Evolutionary conservation across 2,113 vertebrate species (phyloP).

Genomic region (Dolichallabes microphthalmus): DNA sequence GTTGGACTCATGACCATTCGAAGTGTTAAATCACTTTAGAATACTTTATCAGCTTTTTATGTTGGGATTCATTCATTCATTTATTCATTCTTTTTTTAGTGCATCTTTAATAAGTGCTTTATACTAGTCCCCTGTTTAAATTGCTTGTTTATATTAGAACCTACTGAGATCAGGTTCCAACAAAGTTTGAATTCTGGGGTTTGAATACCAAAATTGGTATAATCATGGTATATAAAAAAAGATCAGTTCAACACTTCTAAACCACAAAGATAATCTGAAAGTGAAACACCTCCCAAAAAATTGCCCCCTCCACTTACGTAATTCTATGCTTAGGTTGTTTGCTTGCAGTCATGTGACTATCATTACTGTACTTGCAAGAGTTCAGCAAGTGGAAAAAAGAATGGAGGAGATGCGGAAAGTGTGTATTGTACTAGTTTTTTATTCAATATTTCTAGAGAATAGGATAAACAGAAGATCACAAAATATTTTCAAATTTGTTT

Average conservation of each 20-base stretch:
- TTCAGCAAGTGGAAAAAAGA: too few relatives aligned
- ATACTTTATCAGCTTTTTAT: background rate
- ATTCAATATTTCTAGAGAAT: too few relatives aligned
- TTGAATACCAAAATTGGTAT: background rate
- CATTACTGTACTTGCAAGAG: too few relatives aligned
- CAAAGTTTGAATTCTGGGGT: background rate
- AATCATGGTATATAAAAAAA: background rate
- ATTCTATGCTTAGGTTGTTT: too few relatives aligned
- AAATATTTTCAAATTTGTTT: too few relatives aligned
- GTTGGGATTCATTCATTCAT: background rate
- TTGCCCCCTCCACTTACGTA: too few relatives aligned
- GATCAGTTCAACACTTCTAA: background rate
- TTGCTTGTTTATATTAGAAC: background rate
- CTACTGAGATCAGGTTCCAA: background rate
- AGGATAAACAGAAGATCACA: too few relatives aligned
- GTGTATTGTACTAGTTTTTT: too few relatives aligned
- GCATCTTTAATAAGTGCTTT: background rate
- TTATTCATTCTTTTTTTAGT: background rate
- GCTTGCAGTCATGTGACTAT: too few relatives aligned
- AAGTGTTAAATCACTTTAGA: too few relatives aligned
- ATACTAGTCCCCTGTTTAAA: background rate
- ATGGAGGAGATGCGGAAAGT: too few relatives aligned
- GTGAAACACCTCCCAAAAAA: background rate
- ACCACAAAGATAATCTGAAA: background rate
- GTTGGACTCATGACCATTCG: too few relatives aligned